Percentiles rank a stretch among this genome's conserved stretches.
Evolutionary conservation across 1,140 invertebrate genomes (phyloP).

Genomic region (Drepana arcuata): DNA sequence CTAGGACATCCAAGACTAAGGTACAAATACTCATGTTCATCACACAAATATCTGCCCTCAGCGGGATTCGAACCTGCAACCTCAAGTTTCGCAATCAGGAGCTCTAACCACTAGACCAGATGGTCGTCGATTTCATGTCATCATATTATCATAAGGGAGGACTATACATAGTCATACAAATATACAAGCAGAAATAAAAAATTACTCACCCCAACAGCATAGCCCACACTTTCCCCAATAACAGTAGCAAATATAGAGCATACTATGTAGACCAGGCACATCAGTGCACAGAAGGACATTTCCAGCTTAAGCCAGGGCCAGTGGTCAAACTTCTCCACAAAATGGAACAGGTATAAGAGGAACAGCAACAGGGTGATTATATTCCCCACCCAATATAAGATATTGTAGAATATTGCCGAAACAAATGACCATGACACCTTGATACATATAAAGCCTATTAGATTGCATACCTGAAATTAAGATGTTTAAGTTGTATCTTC

Average conservation of each 20-base stretch:
- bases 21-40: too few relatives aligned
- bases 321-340: slow-evolving; percentile 85
- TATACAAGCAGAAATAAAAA: too few relatives aligned
- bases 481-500: too few relatives aligned
- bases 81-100: too few relatives aligned
- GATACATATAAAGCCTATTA: slow-evolving; percentile 89
- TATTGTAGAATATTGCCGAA: slow-evolving; percentile 76
- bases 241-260: slow-evolving; percentile 52
- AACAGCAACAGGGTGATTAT: slow-evolving; percentile 85
- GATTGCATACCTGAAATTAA: slow-evolving; percentile 81
- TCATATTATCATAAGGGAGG: too few relatives aligned
- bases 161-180: too few relatives aligned
- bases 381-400: slow-evolving; percentile 86
- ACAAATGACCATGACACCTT: slow-evolving; percentile 77
- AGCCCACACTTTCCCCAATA: slow-evolving; percentile 43
- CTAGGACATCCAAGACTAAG: too few relatives aligned
- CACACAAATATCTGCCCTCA: too few relatives aligned
- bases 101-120: too few relatives aligned
- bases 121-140: too few relatives aligned
- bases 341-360: slow-evolving; percentile 85
- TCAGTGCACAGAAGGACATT: slow-evolving; percentile 79
- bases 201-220: slow-evolving; percentile 52
- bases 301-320: slow-evolving; percentile 91
- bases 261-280: slow-evolving; percentile 76
- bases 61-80: too few relatives aligned